Percentiles rank a stretch among this genome's conserved stretches.
These are phyloP conservation scores for Xiphophorus hellerii DNA, from an alignment of 2,113 vertebrate species.

Conservation along the genomic window DNA sequence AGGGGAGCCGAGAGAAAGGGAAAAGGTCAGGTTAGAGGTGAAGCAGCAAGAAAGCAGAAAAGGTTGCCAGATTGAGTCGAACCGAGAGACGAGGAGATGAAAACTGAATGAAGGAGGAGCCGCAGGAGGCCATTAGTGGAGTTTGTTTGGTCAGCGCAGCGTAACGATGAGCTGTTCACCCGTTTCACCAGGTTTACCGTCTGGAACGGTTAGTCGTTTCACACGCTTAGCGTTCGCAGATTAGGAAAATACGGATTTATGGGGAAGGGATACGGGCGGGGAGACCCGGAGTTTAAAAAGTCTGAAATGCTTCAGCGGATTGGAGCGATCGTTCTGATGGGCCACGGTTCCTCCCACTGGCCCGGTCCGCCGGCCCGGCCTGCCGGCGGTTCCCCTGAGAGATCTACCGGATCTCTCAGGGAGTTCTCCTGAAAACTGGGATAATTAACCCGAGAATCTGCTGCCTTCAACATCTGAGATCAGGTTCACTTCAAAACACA, in stretches of 20 bases:
- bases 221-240: neutral
- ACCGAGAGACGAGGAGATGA: neutral
- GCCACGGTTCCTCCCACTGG: neutral
- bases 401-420: neutral
- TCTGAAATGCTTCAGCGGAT: neutral
- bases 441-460: neutral
- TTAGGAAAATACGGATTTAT: neutral
- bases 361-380: neutral
- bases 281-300: neutral
- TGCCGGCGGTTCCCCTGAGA: neutral
- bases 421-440: no score
- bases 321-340: neutral
- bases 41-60: neutral
- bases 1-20: slow-evolving; percentile 31
- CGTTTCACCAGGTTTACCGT: slow-evolving; percentile 34
- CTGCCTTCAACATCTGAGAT: no score
- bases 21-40: slow-evolving; percentile 35
- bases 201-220: neutral
- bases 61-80: neutral
- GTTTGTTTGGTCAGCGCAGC: slow-evolving; percentile 27
- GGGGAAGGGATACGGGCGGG: slow-evolving; percentile 5
- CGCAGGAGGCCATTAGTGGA: slow-evolving; percentile 56
- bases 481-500: no score
- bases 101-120: neutral
- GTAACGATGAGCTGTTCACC: slow-evolving; percentile 20